A percentile compares a stretch with the other conserved stretches of the same genome.
phyloP scores from a whole-genome alignment of 2,797 vertebrate species.

The Tenualosa thibaudeaui region DNA sequence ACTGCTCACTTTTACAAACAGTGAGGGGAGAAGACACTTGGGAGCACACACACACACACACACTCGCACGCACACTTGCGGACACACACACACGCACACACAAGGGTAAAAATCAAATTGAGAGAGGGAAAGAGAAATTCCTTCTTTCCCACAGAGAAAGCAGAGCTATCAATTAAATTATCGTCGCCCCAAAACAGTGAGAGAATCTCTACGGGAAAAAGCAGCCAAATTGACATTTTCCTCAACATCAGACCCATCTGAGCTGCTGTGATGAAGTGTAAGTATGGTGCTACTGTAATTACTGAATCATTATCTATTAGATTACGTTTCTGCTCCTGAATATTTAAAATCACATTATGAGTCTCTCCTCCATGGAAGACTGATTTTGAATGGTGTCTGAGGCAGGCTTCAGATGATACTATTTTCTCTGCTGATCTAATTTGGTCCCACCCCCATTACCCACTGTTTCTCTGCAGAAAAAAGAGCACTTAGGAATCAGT shows the following conservation, averaged over 20 bases:
- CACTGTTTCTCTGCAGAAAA: conserved; percentile 13
- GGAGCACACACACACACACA: background rate
- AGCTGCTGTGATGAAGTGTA: conserved; percentile 33
- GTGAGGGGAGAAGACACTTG: conserved; percentile 44
- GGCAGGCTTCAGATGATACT: conserved; percentile 21
- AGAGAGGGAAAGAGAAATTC: background rate
- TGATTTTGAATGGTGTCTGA: conserved; percentile 28
- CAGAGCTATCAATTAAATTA: background rate
- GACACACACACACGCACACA: background rate
- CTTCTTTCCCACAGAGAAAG: background rate
- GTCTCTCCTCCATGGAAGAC: conserved; percentile 31
- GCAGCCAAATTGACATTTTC: conserved; percentile 26
- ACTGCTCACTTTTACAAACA: conserved; percentile 60
- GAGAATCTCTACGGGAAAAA: background rate
- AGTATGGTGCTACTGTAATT: conserved; percentile 35
- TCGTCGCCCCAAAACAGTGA: background rate
- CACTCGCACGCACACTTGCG: background rate
- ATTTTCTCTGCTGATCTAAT: conserved; percentile 37
- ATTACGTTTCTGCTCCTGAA: conserved; percentile 44
- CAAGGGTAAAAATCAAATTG: conserved; percentile 20
- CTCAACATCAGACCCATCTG: conserved; percentile 7
- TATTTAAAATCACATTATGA: conserved; percentile 41
- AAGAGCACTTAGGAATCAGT: conserved; percentile 9
- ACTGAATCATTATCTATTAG: conserved; percentile 42
- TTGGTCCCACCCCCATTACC: conserved; percentile 6